phyloP scores from a whole-genome alignment of 2,888 invertebrate species.

The Mermis nigrescens region DNA sequence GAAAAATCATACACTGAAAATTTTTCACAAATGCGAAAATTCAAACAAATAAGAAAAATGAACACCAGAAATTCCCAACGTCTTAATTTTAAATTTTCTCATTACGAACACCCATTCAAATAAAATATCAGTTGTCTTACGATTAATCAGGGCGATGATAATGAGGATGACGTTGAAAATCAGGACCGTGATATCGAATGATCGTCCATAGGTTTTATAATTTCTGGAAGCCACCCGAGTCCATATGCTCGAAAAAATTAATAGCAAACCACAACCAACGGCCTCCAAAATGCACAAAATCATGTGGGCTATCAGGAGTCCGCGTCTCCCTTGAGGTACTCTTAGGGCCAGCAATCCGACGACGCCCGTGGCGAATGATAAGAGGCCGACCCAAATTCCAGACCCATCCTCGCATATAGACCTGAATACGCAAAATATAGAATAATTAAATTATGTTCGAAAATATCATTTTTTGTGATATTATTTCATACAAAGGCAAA shows the following conservation, averaged over 20 bases:
- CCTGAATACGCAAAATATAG: too few relatives aligned
- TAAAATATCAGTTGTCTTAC: too few relatives aligned
- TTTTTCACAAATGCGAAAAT: too few relatives aligned
- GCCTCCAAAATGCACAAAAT: not conserved
- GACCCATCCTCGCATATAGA: not conserved
- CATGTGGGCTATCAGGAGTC: not conserved
- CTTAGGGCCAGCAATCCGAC: not conserved
- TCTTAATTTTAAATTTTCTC: too few relatives aligned
- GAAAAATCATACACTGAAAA: too few relatives aligned
- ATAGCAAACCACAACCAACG: not conserved
- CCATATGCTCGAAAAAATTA: conserved; percentile 1
- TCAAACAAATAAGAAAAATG: too few relatives aligned
- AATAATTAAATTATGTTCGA: too few relatives aligned
- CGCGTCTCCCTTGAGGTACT: not conserved
- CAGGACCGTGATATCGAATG: not conserved
- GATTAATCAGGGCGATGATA: not conserved
- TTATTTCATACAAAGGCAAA: too few relatives aligned
- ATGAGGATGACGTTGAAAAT: not conserved
- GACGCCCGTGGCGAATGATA: not conserved
- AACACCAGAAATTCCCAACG: too few relatives aligned
- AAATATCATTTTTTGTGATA: too few relatives aligned
- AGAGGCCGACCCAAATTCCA: not conserved
- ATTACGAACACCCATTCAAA: too few relatives aligned
- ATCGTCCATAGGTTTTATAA: not conserved
- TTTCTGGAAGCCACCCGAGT: not conserved